Evolutionary conservation across 1,140 invertebrate genomes (phyloP), one percentile per base, ranked within the genome.

Genomic region (Ooceraea biroi): DNA sequence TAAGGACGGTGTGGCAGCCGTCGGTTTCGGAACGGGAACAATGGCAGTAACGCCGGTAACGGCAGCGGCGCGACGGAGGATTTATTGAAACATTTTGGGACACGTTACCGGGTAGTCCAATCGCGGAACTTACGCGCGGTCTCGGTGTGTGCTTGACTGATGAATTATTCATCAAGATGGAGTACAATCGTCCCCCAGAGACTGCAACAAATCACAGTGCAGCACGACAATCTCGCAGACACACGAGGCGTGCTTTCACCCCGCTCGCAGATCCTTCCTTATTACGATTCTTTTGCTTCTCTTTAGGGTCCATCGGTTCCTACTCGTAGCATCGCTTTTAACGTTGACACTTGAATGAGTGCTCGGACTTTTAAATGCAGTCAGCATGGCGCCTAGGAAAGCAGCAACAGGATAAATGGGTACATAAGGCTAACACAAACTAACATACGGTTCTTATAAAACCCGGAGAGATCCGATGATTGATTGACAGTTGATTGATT

Each of bases 121-220:
- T 87, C 74, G 82, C 50, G 82, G 82, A 76, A 84, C 82, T 84
- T 69, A 73, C 73, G 74, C 73, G 36, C 36, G 68, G 73, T 83
- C 52, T 86, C 66, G 72, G 36, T 74, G 57, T 76, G 61, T 83
- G 85, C 44, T 50, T 60, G 48, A 76, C 68, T 74, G 85, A 85
- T 88, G 86, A 88, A 88, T 88, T 87, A 88, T 88, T 88, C 85
- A 88, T 80, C 74, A 82, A 74, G 86, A 80, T 65, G 30, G 44
- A 30, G 82, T 48, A 52, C 72, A 60, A 87, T 84, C 86, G 82
- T 80, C 55, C 85, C 73, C 77, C 69, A 46, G 22, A 55, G 68
- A 48, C 30, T 52, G 27, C 41, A 74, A 78, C 85, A 87, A 87
- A 87, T 87, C 85, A 86, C 85, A 17, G 48, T 27, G 69, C 44